Conservation (phyloP, 2,888 invertebrate genomes). For the Rhopalosiphum nymphaeae region DNA sequence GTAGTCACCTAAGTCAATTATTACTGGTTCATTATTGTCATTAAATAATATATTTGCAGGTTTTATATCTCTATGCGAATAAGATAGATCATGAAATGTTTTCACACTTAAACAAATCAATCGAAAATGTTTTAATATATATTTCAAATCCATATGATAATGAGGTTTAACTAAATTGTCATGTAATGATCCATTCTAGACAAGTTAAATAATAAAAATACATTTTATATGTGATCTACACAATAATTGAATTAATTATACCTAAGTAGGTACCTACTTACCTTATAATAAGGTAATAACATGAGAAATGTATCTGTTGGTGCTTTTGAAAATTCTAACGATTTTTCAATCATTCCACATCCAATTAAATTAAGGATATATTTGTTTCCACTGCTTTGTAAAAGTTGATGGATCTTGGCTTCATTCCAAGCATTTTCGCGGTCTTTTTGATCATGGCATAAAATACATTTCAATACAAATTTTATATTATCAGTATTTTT, state of each 20-base stretch:
- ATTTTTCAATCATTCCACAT: conserved; percentile 56
- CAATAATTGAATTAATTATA: not conserved
- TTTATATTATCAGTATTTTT: conserved; percentile 79
- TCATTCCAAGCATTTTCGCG: conserved; percentile 80
- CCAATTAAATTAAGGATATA: conserved; percentile 48
- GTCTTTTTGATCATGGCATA: conserved; percentile 84
- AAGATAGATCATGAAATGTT: conserved; percentile 81
- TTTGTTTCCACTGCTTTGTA: conserved; percentile 70
- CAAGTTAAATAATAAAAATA: conserved; percentile 69
- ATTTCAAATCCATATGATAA: conserved; percentile 76
- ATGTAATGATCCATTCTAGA: conserved; percentile 80
- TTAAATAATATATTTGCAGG: conserved; percentile 85
- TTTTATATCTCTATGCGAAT: conserved; percentile 88
- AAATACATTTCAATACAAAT: conserved; percentile 84
- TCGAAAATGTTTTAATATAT: conserved; percentile 79
- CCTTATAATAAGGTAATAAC: conserved; percentile 81
- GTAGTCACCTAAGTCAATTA: conserved; percentile 83
- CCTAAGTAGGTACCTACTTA: conserved; percentile 69
- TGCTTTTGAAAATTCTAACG: conserved; percentile 45
- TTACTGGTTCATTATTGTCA: conserved; percentile 79
- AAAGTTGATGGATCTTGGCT: conserved; percentile 79
- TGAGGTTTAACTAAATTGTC: conserved; percentile 77
- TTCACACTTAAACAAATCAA: conserved; percentile 82
- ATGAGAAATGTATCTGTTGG: conserved; percentile 80
- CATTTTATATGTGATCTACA: not conserved